These are phyloP conservation scores for Pangasianodon gigas DNA, from an alignment of 2,113 vertebrate species.

Conservation along the genomic window DNA sequence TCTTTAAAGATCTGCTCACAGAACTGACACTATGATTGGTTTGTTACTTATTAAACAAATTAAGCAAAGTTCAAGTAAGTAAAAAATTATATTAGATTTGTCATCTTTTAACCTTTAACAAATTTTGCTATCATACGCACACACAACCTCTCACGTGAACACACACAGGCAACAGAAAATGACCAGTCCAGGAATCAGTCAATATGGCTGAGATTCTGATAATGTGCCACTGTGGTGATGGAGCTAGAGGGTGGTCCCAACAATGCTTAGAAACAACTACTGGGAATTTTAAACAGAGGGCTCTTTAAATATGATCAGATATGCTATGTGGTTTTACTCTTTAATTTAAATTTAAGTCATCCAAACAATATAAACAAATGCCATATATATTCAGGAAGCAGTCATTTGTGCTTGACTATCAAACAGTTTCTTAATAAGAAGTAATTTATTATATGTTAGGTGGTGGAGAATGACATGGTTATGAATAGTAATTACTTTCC, in stretches of 20 bases:
- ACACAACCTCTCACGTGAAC: background rate
- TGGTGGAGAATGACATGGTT: background rate
- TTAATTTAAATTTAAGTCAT: constrained; percentile 11
- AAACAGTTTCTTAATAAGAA: background rate
- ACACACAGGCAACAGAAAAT: constrained; percentile 30
- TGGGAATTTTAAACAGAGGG: constrained; percentile 11
- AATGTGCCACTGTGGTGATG: constrained; percentile 78
- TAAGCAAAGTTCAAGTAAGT: background rate
- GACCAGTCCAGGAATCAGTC: constrained; percentile 72
- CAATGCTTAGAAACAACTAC: constrained; percentile 40
- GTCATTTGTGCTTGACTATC: background rate
- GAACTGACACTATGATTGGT: background rate
- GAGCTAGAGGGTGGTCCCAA: constrained; percentile 82
- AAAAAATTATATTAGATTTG: constrained; percentile 52
- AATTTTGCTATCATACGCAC: constrained; percentile 64
- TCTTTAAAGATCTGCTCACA: background rate
- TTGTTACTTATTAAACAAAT: background rate
- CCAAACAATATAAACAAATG: constrained; percentile 13
- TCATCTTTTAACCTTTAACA: constrained; percentile 77
- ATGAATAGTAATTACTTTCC: background rate
- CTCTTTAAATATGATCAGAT: constrained; percentile 40
- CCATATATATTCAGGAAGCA: background rate
- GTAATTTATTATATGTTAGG: background rate
- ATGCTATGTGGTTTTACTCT: background rate
- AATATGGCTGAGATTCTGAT: constrained; percentile 76